A percentile compares a stretch with the other conserved stretches of the same genome.
Conservation (phyloP, 2,113 vertebrate genomes). For the Pseudois nayaur region DNA sequence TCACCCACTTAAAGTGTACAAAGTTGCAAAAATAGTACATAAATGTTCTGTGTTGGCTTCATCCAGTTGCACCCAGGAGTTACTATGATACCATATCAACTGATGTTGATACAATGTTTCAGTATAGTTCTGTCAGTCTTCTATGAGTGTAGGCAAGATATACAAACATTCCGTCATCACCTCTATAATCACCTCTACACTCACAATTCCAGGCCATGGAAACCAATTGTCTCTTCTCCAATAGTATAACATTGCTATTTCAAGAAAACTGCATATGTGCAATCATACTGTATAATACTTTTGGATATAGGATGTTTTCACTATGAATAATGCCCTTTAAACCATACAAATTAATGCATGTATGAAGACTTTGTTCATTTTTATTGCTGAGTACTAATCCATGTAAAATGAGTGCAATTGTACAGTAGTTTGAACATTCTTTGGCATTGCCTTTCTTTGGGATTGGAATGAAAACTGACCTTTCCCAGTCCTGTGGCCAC, state of each 20-base stretch:
- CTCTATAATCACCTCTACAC: not conserved
- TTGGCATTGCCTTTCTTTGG: no score
- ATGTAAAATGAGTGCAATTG: no score
- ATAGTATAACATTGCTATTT: not conserved
- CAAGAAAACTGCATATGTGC: not conserved
- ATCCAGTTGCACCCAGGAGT: not conserved
- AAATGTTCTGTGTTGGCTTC: not conserved
- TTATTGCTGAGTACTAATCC: not conserved
- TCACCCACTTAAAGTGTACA: not conserved
- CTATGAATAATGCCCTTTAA: not conserved
- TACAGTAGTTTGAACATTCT: no score
- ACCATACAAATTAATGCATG: not conserved
- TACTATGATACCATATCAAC: not conserved
- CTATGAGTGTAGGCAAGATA: not conserved
- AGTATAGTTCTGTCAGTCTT: not conserved
- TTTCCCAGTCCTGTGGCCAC: no score
- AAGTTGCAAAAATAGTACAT: not conserved
- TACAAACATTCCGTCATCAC: not conserved
- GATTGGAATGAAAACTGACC: no score
- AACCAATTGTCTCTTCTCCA: not conserved
- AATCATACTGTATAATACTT: not conserved
- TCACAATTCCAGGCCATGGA: not conserved
- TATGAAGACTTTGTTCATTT: not conserved
- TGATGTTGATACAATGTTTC: not conserved
- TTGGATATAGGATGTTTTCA: not conserved